Percentiles rank a stretch among this genome's conserved stretches.
Evolutionary conservation across 2,888 invertebrate genomes (phyloP).

Genomic region (Drosophila neotestacea): DNA sequence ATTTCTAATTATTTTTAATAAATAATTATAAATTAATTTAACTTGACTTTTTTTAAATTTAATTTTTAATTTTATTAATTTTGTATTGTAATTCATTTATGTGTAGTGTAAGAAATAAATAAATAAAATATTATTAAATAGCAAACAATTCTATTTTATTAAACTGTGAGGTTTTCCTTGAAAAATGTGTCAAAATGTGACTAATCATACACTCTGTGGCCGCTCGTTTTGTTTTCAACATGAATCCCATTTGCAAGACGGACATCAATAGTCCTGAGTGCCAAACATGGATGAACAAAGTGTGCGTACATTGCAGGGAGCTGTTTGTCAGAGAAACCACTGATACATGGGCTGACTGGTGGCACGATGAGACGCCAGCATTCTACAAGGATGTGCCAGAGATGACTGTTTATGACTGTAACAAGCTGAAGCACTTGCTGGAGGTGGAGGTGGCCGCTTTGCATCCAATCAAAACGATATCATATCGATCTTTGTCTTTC

Average conservation of each 20-base stretch:
- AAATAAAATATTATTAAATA: neutral
- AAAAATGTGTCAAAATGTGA: slow-evolving; percentile 12
- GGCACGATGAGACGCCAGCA: slow-evolving; percentile 39
- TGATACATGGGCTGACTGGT: slow-evolving; percentile 34
- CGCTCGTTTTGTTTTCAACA: slow-evolving; percentile 21
- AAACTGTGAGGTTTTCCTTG: neutral
- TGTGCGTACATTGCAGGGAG: slow-evolving; percentile 47
- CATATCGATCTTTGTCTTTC: neutral
- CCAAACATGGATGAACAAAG: slow-evolving; percentile 64
- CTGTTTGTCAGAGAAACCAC: slow-evolving; percentile 20
- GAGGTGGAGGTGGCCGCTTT: slow-evolving; percentile 21
- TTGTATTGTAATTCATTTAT: too few relatives aligned
- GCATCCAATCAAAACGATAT: neutral
- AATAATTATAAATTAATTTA: too few relatives aligned
- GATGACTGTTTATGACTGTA: slow-evolving; percentile 62
- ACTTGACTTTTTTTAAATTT: too few relatives aligned
- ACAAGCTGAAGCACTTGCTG: slow-evolving; percentile 52
- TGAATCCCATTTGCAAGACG: slow-evolving; percentile 63
- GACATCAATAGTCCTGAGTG: slow-evolving; percentile 50
- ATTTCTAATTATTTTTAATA: too few relatives aligned
- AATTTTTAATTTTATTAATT: too few relatives aligned
- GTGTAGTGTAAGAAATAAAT: too few relatives aligned
- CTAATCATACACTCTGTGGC: neutral
- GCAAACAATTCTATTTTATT: neutral
- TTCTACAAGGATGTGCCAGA: slow-evolving; percentile 51